A percentile compares a stretch with the other conserved stretches of the same genome.
Evolutionary conservation across 2,888 invertebrate species (phyloP).

Genomic region (Hemaris fuciformis): DNA sequence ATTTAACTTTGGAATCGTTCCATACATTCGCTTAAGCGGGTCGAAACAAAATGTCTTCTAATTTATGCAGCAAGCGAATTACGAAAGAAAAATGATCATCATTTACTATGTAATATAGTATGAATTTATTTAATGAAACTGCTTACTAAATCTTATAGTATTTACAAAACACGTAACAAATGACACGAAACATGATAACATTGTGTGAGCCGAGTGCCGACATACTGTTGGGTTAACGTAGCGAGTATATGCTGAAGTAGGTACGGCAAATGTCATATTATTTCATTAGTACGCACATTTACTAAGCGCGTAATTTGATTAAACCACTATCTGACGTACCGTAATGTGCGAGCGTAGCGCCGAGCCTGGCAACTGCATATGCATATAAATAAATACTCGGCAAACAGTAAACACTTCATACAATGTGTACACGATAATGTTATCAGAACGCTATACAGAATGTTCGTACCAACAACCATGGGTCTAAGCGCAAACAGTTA

Average conservation of each 20-base stretch:
- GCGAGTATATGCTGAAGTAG: not conserved
- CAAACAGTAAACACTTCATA: not conserved
- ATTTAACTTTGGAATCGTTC: not conserved
- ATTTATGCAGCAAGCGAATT: not conserved
- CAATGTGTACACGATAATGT: not conserved
- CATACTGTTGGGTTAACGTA: not conserved
- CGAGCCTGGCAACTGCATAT: not conserved
- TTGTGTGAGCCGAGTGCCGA: too few species aligned
- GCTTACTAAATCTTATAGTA: too few species aligned
- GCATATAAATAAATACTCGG: constrained; percentile 3
- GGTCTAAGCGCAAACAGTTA: not conserved
- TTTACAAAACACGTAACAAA: not conserved
- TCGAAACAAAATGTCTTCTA: not conserved
- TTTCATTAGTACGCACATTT: constrained; percentile 1
- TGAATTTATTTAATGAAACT: too few species aligned
- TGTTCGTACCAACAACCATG: not conserved
- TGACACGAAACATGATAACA: too few species aligned
- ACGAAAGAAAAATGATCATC: not conserved
- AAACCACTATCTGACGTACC: not conserved
- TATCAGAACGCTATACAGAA: not conserved
- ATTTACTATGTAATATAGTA: too few species aligned
- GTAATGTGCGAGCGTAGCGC: not conserved
- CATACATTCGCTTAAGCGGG: not conserved
- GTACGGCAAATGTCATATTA: not conserved
- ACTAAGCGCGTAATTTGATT: constrained; percentile 5